These are phyloP conservation scores for Agrochola litura DNA, from an alignment of 2,888 invertebrate genomes.

Conservation along the genomic window DNA sequence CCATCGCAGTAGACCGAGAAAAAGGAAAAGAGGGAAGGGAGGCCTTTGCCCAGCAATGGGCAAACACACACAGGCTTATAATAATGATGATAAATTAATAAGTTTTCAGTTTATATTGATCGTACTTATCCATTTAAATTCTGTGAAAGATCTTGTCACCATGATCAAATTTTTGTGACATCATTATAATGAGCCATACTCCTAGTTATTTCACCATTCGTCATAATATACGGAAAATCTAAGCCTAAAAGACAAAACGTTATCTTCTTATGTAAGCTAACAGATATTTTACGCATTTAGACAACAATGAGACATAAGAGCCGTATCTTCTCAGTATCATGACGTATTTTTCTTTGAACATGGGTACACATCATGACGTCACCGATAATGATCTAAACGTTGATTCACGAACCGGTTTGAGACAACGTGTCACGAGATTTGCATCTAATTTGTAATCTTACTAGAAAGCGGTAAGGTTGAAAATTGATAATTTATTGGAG, in stretches of 20 bases:
- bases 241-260: neutral
- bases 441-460: slow-evolving; percentile 21
- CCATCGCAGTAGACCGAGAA: no score
- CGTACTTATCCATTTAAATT: neutral
- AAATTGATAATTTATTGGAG: neutral
- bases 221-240: slow-evolving; percentile 17
- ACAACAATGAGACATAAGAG: slow-evolving; percentile 50
- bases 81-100: no score
- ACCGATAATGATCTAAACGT: slow-evolving; percentile 27
- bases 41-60: no score
- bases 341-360: slow-evolving; percentile 46
- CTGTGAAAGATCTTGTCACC: neutral
- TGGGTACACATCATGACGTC: slow-evolving; percentile 11
- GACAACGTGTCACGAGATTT: neutral
- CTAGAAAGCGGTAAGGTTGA: neutral
- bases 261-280: slow-evolving; percentile 31
- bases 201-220: neutral
- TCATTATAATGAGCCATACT: slow-evolving; percentile 1
- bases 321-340: slow-evolving; percentile 35
- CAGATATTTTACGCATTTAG: slow-evolving; percentile 17
- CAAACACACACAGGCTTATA: no score
- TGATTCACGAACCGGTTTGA: slow-evolving; percentile 39
- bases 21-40: no score
- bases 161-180: neutral
- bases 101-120: neutral